These are phyloP conservation scores for Nemapogon koenigi DNA, from an alignment of 2,888 invertebrate genomes.

Conservation along the genomic window DNA sequence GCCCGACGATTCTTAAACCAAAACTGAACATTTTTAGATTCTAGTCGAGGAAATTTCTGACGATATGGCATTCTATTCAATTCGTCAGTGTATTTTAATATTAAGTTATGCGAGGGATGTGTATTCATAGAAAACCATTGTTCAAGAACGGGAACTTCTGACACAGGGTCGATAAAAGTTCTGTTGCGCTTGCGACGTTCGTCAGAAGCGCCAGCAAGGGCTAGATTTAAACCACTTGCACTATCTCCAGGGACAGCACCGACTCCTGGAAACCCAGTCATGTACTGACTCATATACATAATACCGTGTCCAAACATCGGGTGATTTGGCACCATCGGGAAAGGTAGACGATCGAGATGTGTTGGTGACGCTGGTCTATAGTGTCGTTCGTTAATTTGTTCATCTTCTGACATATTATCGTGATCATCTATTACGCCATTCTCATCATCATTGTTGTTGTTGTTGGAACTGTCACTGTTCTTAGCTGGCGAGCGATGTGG, in stretches of 20 bases:
- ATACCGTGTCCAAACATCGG: slow-evolving; percentile 90
- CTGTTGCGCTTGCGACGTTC: slow-evolving; percentile 94
- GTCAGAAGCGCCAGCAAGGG: slow-evolving; percentile 72
- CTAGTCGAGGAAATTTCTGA: slow-evolving; percentile 97
- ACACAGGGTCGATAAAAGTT: slow-evolving; percentile 98
- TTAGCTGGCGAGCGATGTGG: slow-evolving; percentile 62
- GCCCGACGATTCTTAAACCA: slow-evolving; percentile 99
- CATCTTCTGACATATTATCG: slow-evolving; percentile 60
- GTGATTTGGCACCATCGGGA: slow-evolving; percentile 82
- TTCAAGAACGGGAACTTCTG: slow-evolving; percentile 93
- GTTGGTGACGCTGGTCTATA: slow-evolving; percentile 36
- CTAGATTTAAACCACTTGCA: slow-evolving; percentile 68
- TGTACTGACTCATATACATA: slow-evolving; percentile 92
- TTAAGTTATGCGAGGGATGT: slow-evolving; percentile 97
- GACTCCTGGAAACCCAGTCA: slow-evolving; percentile 65
- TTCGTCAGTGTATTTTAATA: slow-evolving; percentile 97
- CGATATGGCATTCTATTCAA: slow-evolving; percentile 96
- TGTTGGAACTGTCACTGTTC: slow-evolving; percentile 60
- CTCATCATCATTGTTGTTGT: slow-evolving; percentile 53
- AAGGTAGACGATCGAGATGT: slow-evolving; percentile 63
- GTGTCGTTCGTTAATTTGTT: slow-evolving; percentile 46
- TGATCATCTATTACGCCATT: slow-evolving; percentile 56
- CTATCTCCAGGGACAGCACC: slow-evolving; percentile 62
- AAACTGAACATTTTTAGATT: slow-evolving; percentile 99
- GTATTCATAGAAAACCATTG: slow-evolving; percentile 98